Evolutionary conservation across 1,140 invertebrate genomes (phyloP), one percentile per base, ranked within the genome.

Genomic region (Neotoxoptera formosana): DNA sequence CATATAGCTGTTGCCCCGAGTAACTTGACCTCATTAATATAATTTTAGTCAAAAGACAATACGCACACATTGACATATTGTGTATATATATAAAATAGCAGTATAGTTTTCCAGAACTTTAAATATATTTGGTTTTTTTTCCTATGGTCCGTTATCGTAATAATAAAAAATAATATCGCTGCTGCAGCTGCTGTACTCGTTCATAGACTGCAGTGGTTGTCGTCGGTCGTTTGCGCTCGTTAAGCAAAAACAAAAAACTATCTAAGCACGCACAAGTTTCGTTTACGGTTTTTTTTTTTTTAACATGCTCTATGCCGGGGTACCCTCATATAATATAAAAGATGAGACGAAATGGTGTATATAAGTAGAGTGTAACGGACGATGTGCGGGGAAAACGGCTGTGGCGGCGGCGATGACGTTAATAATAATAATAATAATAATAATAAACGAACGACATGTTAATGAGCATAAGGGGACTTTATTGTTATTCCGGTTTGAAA

Each of bases 301-400:
- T n/a, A 8, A 89, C 34, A 11, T 51, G 4, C 0, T 89, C 23
- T 89, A 17, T 76, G n/a, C n/a, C 60, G 20, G 88, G 34, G 88
- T 89, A 89, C 88, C 88, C 88, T 89, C 88, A 89, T 88, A 8
- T 36, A 47, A 47, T 47, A 86, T 47, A 45, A 76, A 76, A 76
- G n/a, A 76, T n/a, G 60, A 76, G 60, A 76, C 14, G 60, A 76
- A 60, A 30, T 67, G 60, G 30, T n/a, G 60, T n/a, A n/a, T 30
- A 60, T 9, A 67, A 34, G 60, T 34, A 76, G 60, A n/a, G 60
- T n/a, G n/a, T 76, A n/a, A 76, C 60, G 60, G 60, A 17, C n/a
- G 30, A 67, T n/a, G 30, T 67, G 30, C 30, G n/a, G 14, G 30
- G 60, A 76, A 76, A 76, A 76, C 45, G 23, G 41, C 23, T 30